These are phyloP conservation scores for Potorous gilbertii DNA, from an alignment of 2,797 vertebrate species.

Conservation along the genomic window DNA sequence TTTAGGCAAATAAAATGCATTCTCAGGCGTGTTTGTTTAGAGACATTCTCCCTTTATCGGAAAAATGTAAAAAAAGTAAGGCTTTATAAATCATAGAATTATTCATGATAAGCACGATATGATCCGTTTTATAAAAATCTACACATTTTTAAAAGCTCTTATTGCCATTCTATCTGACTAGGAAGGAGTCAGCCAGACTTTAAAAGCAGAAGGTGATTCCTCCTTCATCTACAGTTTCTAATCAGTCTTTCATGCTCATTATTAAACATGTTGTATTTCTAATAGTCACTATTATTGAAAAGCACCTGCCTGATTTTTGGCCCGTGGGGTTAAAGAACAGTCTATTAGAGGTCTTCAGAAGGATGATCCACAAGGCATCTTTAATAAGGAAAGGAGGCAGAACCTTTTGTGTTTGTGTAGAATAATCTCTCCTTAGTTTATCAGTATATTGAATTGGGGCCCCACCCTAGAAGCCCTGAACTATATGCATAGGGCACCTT, in stretches of 20 bases:
- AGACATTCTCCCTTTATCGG: not conserved
- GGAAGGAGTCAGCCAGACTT: slow-evolving; percentile 19
- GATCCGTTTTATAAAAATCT: slow-evolving; percentile 15
- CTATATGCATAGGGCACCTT: not conserved
- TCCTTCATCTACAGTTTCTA: slow-evolving; percentile 40
- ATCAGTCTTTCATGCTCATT: slow-evolving; percentile 56
- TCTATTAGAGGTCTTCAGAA: slow-evolving; percentile 62
- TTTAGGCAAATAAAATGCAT: slow-evolving; percentile 50
- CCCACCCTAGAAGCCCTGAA: not conserved
- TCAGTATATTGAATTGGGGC: slow-evolving; percentile 28
- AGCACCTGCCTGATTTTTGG: slow-evolving; percentile 61
- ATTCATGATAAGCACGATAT: slow-evolving; percentile 46
- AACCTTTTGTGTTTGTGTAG: not conserved
- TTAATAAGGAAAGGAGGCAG: slow-evolving; percentile 34
- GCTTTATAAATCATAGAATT: slow-evolving; percentile 35
- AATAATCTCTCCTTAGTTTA: slow-evolving; percentile 13
- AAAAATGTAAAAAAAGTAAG: slow-evolving; percentile 13
- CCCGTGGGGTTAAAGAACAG: slow-evolving; percentile 47
- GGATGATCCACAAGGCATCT: slow-evolving; percentile 2
- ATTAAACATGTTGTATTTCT: slow-evolving; percentile 49
- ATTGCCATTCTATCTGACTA: slow-evolving; percentile 6
- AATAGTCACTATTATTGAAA: slow-evolving; percentile 64
- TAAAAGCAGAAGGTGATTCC: not conserved
- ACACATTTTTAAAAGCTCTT: slow-evolving; percentile 45
- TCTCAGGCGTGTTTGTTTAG: slow-evolving; percentile 24